phyloP scores from a whole-genome alignment of 2,113 vertebrate species.

The Campylomormyrus tamandua region DNA sequence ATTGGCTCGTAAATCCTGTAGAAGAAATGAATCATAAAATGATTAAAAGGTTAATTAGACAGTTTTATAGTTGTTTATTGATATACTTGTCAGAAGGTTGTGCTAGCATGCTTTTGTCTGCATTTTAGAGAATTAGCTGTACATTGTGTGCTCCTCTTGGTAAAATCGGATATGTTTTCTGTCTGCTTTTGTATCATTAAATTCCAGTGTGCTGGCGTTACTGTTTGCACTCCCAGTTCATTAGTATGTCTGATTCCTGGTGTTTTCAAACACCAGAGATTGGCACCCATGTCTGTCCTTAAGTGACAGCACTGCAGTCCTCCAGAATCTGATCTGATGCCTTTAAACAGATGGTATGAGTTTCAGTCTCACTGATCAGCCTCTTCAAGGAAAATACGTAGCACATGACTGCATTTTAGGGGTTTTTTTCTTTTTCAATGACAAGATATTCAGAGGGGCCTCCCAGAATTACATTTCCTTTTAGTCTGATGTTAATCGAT shows the following conservation, averaged over 20 bases:
- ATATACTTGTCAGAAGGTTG: not conserved
- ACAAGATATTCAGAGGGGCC: not conserved
- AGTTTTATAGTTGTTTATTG: conserved; percentile 2
- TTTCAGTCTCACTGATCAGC: not conserved
- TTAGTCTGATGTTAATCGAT: conserved; percentile 11
- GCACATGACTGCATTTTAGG: not conserved
- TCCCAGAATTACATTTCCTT: not conserved
- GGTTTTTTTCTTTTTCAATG: not conserved
- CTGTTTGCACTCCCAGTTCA: not conserved
- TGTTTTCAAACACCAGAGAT: not conserved
- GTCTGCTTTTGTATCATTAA: not conserved
- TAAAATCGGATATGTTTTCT: not conserved
- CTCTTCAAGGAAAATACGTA: not conserved
- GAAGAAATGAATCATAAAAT: not conserved
- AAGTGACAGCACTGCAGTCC: not conserved
- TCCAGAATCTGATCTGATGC: not conserved
- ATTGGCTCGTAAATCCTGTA: not conserved
- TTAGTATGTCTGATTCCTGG: not conserved
- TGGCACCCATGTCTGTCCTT: not conserved
- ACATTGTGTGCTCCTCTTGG: not conserved
- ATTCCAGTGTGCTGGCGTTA: not conserved
- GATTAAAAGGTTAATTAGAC: not conserved
- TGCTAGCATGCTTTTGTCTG: not conserved
- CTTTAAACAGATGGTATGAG: not conserved
- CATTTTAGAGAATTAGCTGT: not conserved